Base-by-base conservation (phyloP, 53 echinoderm and acorn worm genomes). In the Patiria pectinifera region DNA sequence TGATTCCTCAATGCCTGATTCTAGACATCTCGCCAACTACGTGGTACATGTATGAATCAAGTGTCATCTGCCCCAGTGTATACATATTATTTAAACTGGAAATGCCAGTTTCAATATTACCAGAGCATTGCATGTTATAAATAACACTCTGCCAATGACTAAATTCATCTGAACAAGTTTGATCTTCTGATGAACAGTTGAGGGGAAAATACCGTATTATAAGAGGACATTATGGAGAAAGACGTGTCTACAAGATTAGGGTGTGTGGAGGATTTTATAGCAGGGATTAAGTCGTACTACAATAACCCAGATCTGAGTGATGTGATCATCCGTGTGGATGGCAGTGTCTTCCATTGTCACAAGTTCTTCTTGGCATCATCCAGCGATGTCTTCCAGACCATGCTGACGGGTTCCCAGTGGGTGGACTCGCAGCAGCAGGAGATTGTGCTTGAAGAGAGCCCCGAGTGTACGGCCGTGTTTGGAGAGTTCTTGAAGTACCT, bases 371-470 rank as follows among this genome's bases (percentile, higher is more conserved):
- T 92, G 26, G 89, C 92, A 9, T 83, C 89, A 62, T 82, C 94
- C 35, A 92, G 94, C 23, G 89, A 94, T 62, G 94, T 94, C 24
- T 92, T 94, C 61, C 91, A 89, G 59, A 94, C 94, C 15, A 94
- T 92, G 92, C 59, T 92, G 71, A 92, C 92, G 10, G 92, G 77
- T 4, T 82, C 84, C 0, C 87, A 92, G 11, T 94, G 94, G 94
- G 19, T 83, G 4, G 94, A 94, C 76, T 94, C 94, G 3, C 89
- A 83, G 45, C 87, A 82, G 47, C 83, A 83, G 48, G 85, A 89
- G 25, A 87, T 92, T 16, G 21, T 88, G 10, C 45, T 94, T 26
- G 92, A 92, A 70, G 92, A 92, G 62, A 83, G 83, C 45, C 77
- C 92, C 1, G 89, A 88, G 18, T 92, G 94, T 60, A 75, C 60